Conservation (phyloP, 1,140 invertebrate genomes). For the Plutomurus gul region DNA sequence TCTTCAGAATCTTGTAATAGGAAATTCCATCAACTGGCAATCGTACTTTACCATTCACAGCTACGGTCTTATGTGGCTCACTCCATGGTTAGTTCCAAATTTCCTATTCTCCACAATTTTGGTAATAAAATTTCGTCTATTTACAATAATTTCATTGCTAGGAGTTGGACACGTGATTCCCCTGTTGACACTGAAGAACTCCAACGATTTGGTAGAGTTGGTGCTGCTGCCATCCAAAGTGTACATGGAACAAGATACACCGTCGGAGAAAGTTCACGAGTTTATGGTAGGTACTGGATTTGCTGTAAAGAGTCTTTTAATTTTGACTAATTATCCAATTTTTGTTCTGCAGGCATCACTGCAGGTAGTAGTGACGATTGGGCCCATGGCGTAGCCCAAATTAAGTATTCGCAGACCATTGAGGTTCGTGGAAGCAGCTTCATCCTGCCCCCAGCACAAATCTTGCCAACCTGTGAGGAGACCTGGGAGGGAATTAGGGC, state of each 20-base stretch:
- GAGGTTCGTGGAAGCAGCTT: not conserved
- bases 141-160: no score
- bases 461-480: not conserved
- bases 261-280: not conserved
- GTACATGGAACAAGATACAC: constrained; percentile 7
- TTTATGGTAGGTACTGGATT: no score
- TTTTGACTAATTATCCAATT: no score
- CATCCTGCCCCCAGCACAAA: not conserved
- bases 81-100: no score
- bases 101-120: no score
- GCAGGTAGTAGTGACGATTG: constrained; percentile 13
- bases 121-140: no score
- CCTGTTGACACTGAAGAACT: constrained; percentile 8
- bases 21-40: not conserved
- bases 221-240: not conserved
- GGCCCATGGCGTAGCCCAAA: not conserved
- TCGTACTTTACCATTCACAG: constrained; percentile 25
- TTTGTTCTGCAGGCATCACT: not conserved
- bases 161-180: not conserved
- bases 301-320: no score
- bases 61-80: constrained; percentile 16
- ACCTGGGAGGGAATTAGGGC: not conserved
- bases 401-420: not conserved
- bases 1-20: not conserved
- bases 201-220: not conserved